phyloP scores from a whole-genome alignment of 2,888 invertebrate species.

The Meiosimyza decipiens region DNA sequence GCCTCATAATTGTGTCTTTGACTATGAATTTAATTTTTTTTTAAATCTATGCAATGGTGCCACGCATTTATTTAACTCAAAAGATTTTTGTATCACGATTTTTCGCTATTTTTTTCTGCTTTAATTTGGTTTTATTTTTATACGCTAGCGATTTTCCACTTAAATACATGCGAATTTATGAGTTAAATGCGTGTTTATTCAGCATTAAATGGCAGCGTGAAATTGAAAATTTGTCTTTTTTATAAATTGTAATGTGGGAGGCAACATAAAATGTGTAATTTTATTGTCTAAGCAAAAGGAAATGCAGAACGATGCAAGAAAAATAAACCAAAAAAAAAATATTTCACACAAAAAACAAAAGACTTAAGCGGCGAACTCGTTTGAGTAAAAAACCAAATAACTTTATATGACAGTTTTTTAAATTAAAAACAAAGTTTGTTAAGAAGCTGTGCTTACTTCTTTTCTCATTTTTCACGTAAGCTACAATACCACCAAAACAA shows the following conservation, averaged over 20 bases:
- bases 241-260: slow-evolving; percentile 31
- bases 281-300: slow-evolving; percentile 13
- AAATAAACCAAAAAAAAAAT: background rate
- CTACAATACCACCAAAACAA: background rate
- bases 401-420: background rate
- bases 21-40: too few relatives aligned
- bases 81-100: too few relatives aligned
- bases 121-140: too few relatives aligned
- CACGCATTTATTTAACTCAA: too few relatives aligned
- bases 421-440: background rate
- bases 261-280: slow-evolving; percentile 23
- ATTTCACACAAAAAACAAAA: slow-evolving; percentile 1
- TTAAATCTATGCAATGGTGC: too few relatives aligned
- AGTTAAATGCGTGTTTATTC: slow-evolving; percentile 34
- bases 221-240: slow-evolving; percentile 36
- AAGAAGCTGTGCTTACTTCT: too few relatives aligned
- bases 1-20: too few relatives aligned
- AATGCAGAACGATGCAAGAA: background rate
- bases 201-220: slow-evolving; percentile 33
- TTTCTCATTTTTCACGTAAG: too few relatives aligned
- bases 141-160: slow-evolving; percentile 7
- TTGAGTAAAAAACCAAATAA: background rate
- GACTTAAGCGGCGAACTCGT: slow-evolving; percentile 19
- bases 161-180: slow-evolving; percentile 38
- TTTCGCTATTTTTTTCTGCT: too few relatives aligned